These are phyloP conservation scores for Bombylius major DNA, from an alignment of 2,888 invertebrate genomes.

Conservation along the genomic window DNA sequence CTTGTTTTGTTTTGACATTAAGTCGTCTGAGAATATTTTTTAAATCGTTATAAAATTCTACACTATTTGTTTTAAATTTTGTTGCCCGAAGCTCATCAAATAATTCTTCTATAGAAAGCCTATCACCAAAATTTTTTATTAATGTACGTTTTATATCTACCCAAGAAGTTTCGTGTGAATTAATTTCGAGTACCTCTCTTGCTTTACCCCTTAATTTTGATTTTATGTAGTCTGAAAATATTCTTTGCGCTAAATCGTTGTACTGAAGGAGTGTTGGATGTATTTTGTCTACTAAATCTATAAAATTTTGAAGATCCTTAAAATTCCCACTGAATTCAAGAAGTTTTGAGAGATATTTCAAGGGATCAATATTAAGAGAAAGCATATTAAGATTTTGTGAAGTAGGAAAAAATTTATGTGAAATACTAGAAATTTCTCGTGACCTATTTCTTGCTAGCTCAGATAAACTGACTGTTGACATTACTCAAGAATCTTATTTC, in stretches of 20 bases:
- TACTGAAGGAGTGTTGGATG: neutral
- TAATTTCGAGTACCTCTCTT: conserved; percentile 5
- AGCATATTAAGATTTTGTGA: neutral
- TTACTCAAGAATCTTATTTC: too few species aligned
- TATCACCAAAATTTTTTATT: conserved; percentile 9
- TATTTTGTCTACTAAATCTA: neutral
- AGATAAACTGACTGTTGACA: too few species aligned
- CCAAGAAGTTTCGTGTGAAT: neutral
- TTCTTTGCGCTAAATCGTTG: neutral
- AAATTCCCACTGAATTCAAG: neutral
- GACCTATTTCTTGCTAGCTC: too few species aligned
- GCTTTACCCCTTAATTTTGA: conserved; percentile 5
- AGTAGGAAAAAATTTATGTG: too few species aligned
- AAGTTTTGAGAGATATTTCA: neutral
- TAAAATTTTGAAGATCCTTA: neutral
- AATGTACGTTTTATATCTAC: neutral
- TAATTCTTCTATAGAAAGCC: conserved; percentile 5
- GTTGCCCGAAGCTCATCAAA: conserved; percentile 4
- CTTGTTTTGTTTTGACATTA: neutral
- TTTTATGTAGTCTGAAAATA: conserved; percentile 5
- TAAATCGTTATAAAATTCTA: conserved; percentile 1
- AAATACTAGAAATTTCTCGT: neutral
- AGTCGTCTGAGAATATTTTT: neutral
- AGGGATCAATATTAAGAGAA: neutral
- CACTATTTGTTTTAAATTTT: conserved; percentile 4